Percentiles rank a stretch among this genome's conserved stretches.
These are phyloP conservation scores for Rhinogobius similis DNA, from an alignment of 2,113 vertebrate genomes.

Conservation along the genomic window DNA sequence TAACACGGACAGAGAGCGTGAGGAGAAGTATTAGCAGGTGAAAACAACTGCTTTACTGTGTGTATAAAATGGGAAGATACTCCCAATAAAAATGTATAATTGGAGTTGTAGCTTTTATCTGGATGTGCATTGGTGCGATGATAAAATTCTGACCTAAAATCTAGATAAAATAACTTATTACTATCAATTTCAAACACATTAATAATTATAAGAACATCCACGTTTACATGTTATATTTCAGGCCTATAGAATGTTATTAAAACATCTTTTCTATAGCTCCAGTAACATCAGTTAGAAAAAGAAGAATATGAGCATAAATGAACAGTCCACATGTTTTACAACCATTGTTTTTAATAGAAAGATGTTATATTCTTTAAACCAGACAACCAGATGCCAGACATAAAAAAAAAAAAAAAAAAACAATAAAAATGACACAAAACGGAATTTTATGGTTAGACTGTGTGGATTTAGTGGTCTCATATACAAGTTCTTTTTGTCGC, in stretches of 20 bases:
- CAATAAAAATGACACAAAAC: constrained; percentile 73
- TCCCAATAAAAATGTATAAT: background rate
- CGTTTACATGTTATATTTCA: too few relatives aligned
- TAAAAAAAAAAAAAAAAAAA: constrained; percentile 73
- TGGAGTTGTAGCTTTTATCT: background rate
- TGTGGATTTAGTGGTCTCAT: constrained; percentile 84
- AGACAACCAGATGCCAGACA: constrained; percentile 81
- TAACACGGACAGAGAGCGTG: background rate
- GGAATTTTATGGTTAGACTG: constrained; percentile 80
- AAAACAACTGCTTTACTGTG: background rate
- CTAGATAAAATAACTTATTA: too few relatives aligned
- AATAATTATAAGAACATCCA: too few relatives aligned
- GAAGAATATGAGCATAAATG: background rate
- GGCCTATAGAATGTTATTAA: too few relatives aligned
- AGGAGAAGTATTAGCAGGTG: background rate
- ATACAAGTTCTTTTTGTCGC: constrained; percentile 76
- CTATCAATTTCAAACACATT: too few relatives aligned
- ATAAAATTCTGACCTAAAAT: too few relatives aligned
- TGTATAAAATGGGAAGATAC: background rate
- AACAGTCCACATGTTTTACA: constrained; percentile 57
- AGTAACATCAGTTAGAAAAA: background rate
- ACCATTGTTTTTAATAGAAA: constrained; percentile 84
- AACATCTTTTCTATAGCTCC: background rate
- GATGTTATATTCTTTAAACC: constrained; percentile 83
- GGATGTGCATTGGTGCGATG: too few relatives aligned